Conservation (phyloP, 2,888 invertebrate genomes). For the Drosophila neutralis region DNA sequence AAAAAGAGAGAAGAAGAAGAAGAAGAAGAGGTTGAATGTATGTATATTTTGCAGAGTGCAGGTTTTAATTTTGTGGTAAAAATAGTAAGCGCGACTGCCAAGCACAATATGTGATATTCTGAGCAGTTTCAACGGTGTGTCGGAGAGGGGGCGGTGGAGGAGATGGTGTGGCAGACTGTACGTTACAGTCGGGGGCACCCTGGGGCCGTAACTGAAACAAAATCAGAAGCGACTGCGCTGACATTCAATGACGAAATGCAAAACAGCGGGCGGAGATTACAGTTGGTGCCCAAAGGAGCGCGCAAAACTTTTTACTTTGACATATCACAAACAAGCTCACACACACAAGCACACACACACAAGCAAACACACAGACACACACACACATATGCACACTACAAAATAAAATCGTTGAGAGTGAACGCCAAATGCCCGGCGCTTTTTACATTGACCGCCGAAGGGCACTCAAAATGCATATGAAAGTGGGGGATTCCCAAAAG, state of each 20-base stretch:
- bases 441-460: slow-evolving; percentile 72
- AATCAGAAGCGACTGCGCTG: slow-evolving; percentile 61
- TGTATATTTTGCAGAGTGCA: slow-evolving; percentile 35
- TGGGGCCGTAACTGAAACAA: slow-evolving; percentile 49
- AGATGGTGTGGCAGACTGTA: slow-evolving; percentile 2
- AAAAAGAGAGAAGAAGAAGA: neutral
- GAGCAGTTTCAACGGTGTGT: neutral
- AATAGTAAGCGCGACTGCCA: slow-evolving; percentile 32
- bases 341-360: slow-evolving; percentile 9
- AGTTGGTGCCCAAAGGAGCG: slow-evolving; percentile 68
- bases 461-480: slow-evolving; percentile 73
- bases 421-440: slow-evolving; percentile 51
- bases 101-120: slow-evolving; percentile 45
- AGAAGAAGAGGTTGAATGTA: slow-evolving; percentile 5
- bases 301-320: slow-evolving; percentile 73
- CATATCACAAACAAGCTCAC: slow-evolving; percentile 56
- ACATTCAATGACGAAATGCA: slow-evolving; percentile 67
- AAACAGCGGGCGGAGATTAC: slow-evolving; percentile 75
- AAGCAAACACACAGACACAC: neutral
- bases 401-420: slow-evolving; percentile 57
- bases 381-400: slow-evolving; percentile 1
- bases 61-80: slow-evolving; percentile 67
- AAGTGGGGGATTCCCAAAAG: slow-evolving; percentile 38
- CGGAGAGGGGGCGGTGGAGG: neutral
- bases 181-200: slow-evolving; percentile 12